These are phyloP conservation scores for Tachycineta bicolor DNA, from an alignment of 2,113 vertebrate genomes.

Conservation along the genomic window DNA sequence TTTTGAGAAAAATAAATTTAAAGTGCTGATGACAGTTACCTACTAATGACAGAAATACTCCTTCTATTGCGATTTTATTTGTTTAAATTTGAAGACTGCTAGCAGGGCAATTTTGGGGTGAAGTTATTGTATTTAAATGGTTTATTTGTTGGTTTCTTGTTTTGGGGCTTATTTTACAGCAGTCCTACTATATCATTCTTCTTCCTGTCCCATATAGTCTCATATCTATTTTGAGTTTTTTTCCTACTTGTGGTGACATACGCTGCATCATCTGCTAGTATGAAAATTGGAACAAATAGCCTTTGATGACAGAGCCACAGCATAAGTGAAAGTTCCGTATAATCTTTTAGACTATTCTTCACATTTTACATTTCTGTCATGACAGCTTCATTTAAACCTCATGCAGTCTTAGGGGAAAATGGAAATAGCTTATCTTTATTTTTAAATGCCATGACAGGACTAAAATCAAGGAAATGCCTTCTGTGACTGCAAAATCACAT, in stretches of 20 bases:
- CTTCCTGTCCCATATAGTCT: background rate
- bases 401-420: constrained; percentile 45
- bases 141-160: background rate
- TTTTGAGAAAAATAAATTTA: background rate
- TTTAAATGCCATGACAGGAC: constrained; percentile 58
- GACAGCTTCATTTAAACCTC: constrained; percentile 61
- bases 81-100: background rate
- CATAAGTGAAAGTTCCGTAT: constrained; percentile 34
- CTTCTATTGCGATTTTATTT: background rate
- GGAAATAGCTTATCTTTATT: constrained; percentile 60
- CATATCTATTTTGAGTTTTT: background rate
- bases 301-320: constrained; percentile 28
- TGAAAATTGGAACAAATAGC: constrained; percentile 63
- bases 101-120: background rate
- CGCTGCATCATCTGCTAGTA: constrained; percentile 1
- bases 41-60: background rate
- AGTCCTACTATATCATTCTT: background rate
- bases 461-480: constrained; percentile 47
- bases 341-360: constrained; percentile 58
- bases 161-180: background rate
- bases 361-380: constrained; percentile 58
- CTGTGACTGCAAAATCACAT: constrained; percentile 21
- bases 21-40: background rate
- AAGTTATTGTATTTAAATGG: background rate
- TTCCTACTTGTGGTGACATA: background rate